Conservation (phyloP, 2,797 vertebrate genomes). For the Columba guinea region DNA sequence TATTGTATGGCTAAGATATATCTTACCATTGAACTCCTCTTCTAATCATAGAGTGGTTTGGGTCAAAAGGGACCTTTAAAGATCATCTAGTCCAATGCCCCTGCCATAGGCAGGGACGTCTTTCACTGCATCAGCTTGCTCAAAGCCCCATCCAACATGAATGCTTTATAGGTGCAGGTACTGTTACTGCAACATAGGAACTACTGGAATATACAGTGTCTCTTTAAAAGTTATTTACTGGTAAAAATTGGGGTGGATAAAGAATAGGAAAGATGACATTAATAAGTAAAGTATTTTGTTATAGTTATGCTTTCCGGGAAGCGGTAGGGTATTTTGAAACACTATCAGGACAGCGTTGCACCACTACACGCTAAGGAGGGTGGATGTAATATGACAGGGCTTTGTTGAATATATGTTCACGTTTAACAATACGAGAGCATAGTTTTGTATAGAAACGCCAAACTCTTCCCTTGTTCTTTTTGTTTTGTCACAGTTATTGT, state of each 20-base stretch:
- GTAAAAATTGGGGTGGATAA: background rate
- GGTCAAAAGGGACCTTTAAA: background rate
- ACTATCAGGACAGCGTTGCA: background rate
- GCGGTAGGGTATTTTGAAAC: background rate
- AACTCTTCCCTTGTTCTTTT: background rate
- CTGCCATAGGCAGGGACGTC: background rate
- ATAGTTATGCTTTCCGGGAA: background rate
- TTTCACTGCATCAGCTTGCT: background rate
- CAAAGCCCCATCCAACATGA: background rate
- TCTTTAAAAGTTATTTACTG: background rate
- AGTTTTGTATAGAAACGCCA: background rate
- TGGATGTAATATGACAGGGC: background rate
- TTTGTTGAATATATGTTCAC: background rate
- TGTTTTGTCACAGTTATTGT: constrained; percentile 29
- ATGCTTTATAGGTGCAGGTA: background rate
- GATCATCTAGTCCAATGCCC: background rate
- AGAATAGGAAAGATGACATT: background rate
- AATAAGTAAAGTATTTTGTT: background rate
- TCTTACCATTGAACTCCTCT: background rate
- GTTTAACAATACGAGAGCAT: background rate
- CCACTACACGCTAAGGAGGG: rapidly evolving
- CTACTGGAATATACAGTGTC: background rate
- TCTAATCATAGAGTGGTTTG: background rate
- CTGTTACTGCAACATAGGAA: background rate
- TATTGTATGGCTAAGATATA: background rate